phyloP scores from a whole-genome alignment of 2,113 vertebrate species.

The Dasyurus viverrinus region DNA sequence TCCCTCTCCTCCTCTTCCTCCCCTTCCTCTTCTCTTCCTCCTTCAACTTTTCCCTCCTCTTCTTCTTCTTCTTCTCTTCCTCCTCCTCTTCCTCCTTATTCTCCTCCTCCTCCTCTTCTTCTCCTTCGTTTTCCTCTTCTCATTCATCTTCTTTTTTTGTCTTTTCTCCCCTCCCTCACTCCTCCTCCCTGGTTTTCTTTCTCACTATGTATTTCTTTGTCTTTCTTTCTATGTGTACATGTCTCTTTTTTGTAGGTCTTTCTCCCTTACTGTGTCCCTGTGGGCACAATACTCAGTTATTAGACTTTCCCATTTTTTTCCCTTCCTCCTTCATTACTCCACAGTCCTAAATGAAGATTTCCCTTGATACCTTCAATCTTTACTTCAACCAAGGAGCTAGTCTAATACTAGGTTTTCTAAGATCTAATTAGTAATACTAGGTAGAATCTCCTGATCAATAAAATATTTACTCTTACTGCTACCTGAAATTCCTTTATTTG shows the following conservation, averaged over 20 bases:
- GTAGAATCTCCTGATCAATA: neutral
- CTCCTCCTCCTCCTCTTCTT: no score
- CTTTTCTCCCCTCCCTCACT: neutral
- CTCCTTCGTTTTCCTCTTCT: no score
- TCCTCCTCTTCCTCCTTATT: no score
- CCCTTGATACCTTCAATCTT: neutral
- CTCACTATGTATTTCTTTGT: neutral
- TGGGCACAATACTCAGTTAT: neutral
- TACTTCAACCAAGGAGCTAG: neutral
- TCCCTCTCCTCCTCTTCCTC: neutral
- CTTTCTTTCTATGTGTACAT: no score
- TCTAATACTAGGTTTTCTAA: neutral
- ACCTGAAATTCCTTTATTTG: neutral
- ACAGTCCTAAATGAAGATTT: neutral
- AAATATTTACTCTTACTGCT: neutral
- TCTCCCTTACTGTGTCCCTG: neutral
- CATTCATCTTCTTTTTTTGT: no score
- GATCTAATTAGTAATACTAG: neutral
- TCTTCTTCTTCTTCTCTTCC: no score
- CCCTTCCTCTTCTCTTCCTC: no score
- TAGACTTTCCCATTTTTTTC: neutral
- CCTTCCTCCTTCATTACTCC: neutral
- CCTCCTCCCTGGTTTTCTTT: neutral
- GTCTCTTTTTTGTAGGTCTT: neutral
- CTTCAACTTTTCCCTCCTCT: no score